Conservation (phyloP, 2,797 vertebrate genomes). For the Xyrichtys novacula region DNA sequence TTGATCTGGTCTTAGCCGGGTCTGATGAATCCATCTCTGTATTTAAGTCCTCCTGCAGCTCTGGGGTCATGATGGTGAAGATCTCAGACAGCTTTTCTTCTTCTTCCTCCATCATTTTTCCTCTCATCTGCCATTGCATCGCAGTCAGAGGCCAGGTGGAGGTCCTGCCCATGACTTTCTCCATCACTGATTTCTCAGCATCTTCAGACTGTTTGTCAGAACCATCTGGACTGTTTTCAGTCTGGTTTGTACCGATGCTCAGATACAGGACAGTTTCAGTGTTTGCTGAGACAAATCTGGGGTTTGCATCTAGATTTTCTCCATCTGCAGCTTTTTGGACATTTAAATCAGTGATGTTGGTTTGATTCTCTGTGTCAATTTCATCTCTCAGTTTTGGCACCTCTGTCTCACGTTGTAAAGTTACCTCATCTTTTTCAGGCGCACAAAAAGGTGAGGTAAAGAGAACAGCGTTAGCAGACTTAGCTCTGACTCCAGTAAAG, state of each 20-base stretch:
- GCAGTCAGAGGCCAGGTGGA: conserved; percentile 82
- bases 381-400: conserved; percentile 3
- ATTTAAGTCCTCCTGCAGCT: conserved; percentile 3
- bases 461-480: conserved; percentile 81
- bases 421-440: conserved; percentile 5
- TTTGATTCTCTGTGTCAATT: neutral
- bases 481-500: conserved; percentile 60
- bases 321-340: neutral
- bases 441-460: conserved; percentile 33
- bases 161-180: conserved; percentile 65
- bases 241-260: conserved; percentile 72
- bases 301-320: conserved; percentile 5
- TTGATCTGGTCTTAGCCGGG: neutral
- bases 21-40: neutral
- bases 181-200: conserved; percentile 3
- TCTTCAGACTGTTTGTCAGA: conserved; percentile 1
- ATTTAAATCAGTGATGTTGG: neutral
- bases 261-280: conserved; percentile 75
- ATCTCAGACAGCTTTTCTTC: conserved; percentile 17
- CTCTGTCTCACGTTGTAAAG: conserved; percentile 26
- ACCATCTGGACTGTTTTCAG: conserved; percentile 30
- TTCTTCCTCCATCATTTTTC: conserved; percentile 43
- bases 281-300: conserved; percentile 6
- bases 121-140: conserved; percentile 75
- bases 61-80: conserved; percentile 37